Percentiles rank a stretch among this genome's conserved stretches.
Conservation (phyloP, 2,113 vertebrate genomes). For the Pseudorectes ferrugineus region DNA sequence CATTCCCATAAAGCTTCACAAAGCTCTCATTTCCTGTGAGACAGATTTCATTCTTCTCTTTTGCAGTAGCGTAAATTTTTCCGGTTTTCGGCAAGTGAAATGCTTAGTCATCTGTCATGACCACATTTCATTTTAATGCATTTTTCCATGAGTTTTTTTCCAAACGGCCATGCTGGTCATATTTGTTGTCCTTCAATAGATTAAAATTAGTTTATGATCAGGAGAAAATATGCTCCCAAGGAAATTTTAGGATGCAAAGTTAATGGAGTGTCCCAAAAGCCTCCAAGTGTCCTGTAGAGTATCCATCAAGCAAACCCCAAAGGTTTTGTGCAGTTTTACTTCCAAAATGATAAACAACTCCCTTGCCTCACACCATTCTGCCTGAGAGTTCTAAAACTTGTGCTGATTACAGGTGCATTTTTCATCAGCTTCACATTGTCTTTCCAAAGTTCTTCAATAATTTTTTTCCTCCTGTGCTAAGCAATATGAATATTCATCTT, state of each 20-base stretch:
- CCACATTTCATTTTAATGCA: constrained; percentile 4
- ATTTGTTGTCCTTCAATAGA: constrained; percentile 43
- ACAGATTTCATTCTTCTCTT: neutral
- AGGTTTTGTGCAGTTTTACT: constrained; percentile 37
- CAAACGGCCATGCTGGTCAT: constrained; percentile 2
- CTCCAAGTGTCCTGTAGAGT: constrained; percentile 38
- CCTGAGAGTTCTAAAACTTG: constrained; percentile 17
- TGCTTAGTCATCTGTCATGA: neutral
- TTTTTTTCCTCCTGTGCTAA: neutral
- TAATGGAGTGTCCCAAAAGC: constrained; percentile 60
- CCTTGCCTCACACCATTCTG: neutral
- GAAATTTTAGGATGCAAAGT: constrained; percentile 58
- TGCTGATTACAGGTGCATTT: neutral
- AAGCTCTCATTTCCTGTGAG: neutral
- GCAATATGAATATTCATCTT: constrained; percentile 49
- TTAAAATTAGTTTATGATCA: constrained; percentile 41
- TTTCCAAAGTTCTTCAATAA: constrained; percentile 39
- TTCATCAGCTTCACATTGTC: constrained; percentile 32
- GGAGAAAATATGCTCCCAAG: constrained; percentile 51
- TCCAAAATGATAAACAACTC: constrained; percentile 40
- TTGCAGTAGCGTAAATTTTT: neutral
- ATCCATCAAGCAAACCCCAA: constrained; percentile 60
- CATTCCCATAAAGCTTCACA: neutral
- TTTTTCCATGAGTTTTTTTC: neutral
- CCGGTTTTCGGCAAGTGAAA: neutral